Evolutionary conservation across 2,888 invertebrate species (phyloP), one percentile per base, ranked within the genome.

Genomic region (Gibbula magus): DNA sequence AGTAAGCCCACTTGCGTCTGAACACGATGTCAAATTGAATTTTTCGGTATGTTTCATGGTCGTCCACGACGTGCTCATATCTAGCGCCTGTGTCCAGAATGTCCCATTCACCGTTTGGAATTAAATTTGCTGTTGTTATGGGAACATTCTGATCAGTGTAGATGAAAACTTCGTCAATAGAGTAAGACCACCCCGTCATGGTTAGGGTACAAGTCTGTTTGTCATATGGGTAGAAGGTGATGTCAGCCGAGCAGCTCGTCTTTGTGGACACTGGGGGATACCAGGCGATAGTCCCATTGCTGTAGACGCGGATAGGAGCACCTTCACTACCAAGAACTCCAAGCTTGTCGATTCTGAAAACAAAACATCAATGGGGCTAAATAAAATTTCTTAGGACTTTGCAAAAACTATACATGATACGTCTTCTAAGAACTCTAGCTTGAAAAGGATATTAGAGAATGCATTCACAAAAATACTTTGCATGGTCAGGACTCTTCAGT

Each of bases 201-300:
- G 52, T 54, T 7, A 75, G n/a, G 10, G 32, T 32, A 20, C 75
- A 75, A 10, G 29, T 54, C 75, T 75, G 75, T 4, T 54, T 54
- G 75, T 75, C 75, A 20, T 53, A 75, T n/a, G 75, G 75, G 32
- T 75, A 75, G 16, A 32, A 53, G 16, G 52, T 52, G 25, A 75
- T 54, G n/a, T n/a, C n/a, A n/a, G n/a, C n/a, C n/a, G n/a, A n/a
- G n/a, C n/a, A n/a, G n/a, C n/a, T n/a, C n/a, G 32, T 75, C 54
- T 18, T 75, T 5, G 54, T 75, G 1, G 75, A 53, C n/a, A 75
- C 16, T 10, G 75, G 53, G 2, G 75, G 35, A 32, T 32, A n/a
- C 75, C 75, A 75, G 2, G n/a, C 8, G 18, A 75, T 32, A 32
- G 53, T 18, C 54, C 75, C 75, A n/a, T 32, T 51, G 22, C 13